A percentile compares a stretch with the other conserved stretches of the same genome.
Conservation (phyloP, 2,113 vertebrate species). For the Corythornis cristatus region DNA sequence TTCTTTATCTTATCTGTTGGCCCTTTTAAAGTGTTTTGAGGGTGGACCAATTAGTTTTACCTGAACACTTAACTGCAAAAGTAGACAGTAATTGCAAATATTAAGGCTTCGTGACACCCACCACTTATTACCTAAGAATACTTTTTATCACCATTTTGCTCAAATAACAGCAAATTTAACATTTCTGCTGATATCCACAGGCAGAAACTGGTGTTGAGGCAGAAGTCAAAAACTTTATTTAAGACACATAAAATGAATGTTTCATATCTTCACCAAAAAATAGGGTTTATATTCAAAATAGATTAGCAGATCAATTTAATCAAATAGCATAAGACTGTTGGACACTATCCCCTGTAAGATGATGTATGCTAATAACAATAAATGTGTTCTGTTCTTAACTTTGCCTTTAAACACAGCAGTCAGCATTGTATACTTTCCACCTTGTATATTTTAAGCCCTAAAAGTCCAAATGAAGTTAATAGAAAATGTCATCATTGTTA, state of each 20-base stretch:
- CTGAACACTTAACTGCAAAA: background rate
- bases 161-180: background rate
- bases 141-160: background rate
- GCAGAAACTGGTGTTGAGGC: background rate
- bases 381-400: background rate
- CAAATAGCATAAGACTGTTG: background rate
- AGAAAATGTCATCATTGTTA: background rate
- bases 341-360: background rate
- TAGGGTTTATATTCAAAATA: background rate
- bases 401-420: background rate
- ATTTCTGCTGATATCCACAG: background rate
- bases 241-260: background rate
- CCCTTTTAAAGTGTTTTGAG: background rate
- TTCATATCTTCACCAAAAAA: background rate
- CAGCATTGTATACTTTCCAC: background rate
- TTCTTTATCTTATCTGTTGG: background rate
- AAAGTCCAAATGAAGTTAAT: background rate
- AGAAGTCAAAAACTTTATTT: background rate
- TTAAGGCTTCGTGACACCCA: background rate
- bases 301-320: background rate
- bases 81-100: background rate
- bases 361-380: background rate
- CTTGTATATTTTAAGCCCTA: background rate
- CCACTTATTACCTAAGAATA: background rate
- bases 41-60: background rate